Percentiles rank a stretch among this genome's conserved stretches.
Conservation (phyloP, 1,140 invertebrate genomes). For the Rhyacophila brunnea region DNA sequence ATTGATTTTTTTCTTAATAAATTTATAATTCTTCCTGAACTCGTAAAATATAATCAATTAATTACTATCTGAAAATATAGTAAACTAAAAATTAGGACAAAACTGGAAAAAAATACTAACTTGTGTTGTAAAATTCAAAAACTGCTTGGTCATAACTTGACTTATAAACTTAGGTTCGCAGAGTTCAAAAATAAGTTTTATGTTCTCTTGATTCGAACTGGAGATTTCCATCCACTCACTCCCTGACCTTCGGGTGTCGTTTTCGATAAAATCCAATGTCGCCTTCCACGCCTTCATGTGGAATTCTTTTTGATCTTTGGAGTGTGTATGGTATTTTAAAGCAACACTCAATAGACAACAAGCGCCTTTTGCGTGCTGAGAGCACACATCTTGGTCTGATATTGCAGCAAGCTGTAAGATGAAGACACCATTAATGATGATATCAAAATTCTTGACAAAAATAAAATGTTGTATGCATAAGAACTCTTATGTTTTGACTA, state of each 20-base stretch:
- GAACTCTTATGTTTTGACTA: too few relatives aligned
- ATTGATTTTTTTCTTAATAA: too few relatives aligned
- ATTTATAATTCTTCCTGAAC: too few relatives aligned
- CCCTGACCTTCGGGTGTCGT: constrained; percentile 1
- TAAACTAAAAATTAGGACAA: not conserved
- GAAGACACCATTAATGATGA: too few relatives aligned
- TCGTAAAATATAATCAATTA: too few relatives aligned
- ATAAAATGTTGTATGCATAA: too few relatives aligned
- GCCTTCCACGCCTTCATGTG: constrained; percentile 6
- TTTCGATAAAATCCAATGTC: constrained; percentile 12
- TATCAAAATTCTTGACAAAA: too few relatives aligned
- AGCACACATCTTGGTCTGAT: not conserved
- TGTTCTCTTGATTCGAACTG: constrained; percentile 14
- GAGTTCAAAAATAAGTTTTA: constrained; percentile 17
- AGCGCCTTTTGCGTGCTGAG: constrained; percentile 11
- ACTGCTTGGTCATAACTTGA: constrained; percentile 18
- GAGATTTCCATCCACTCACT: constrained; percentile 9
- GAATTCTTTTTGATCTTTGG: constrained; percentile 1
- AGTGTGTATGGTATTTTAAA: not conserved
- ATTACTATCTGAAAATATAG: too few relatives aligned
- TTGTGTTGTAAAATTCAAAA: not conserved
- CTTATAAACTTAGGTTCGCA: constrained; percentile 22
- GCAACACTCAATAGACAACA: constrained; percentile 1
- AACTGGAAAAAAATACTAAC: not conserved
- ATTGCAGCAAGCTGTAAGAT: constrained; percentile 9